Percentiles rank a stretch among this genome's conserved stretches.
phyloP scores from a whole-genome alignment of 2,113 vertebrate species.

The Bufo bufo region DNA sequence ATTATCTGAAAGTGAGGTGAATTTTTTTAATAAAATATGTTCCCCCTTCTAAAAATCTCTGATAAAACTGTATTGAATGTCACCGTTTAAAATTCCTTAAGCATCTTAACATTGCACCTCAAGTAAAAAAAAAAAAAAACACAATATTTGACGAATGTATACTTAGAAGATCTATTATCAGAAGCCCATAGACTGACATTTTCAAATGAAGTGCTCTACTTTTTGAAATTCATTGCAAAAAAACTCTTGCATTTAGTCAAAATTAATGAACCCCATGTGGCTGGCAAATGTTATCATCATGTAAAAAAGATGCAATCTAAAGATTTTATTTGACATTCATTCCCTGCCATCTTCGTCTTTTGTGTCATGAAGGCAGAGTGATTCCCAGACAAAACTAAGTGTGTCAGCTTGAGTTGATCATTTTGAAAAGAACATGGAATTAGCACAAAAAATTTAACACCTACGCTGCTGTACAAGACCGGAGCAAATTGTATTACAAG shows the following conservation, averaged over 20 bases:
- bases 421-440: constrained; percentile 58
- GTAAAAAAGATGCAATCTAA: constrained; percentile 64
- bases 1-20: constrained; percentile 64
- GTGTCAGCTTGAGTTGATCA: constrained; percentile 57
- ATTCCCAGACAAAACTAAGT: constrained; percentile 61
- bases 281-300: constrained; percentile 65
- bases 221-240: constrained; percentile 66
- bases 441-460: constrained; percentile 55
- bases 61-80: constrained; percentile 69
- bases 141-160: constrained; percentile 73
- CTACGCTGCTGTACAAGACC: constrained; percentile 36
- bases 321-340: constrained; percentile 68
- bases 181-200: constrained; percentile 66
- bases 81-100: constrained; percentile 73
- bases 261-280: constrained; percentile 68
- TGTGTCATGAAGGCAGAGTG: constrained; percentile 56
- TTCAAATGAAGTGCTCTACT: constrained; percentile 65
- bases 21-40: constrained; percentile 62
- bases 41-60: constrained; percentile 66
- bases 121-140: constrained; percentile 65
- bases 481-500: not conserved
- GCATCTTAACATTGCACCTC: constrained; percentile 64
- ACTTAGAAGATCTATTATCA: constrained; percentile 75
- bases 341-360: constrained; percentile 68
- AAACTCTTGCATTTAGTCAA: constrained; percentile 71